Evolutionary conservation across 2,113 vertebrate species (phyloP).

Genomic region (Gymnocephalus cernua): DNA sequence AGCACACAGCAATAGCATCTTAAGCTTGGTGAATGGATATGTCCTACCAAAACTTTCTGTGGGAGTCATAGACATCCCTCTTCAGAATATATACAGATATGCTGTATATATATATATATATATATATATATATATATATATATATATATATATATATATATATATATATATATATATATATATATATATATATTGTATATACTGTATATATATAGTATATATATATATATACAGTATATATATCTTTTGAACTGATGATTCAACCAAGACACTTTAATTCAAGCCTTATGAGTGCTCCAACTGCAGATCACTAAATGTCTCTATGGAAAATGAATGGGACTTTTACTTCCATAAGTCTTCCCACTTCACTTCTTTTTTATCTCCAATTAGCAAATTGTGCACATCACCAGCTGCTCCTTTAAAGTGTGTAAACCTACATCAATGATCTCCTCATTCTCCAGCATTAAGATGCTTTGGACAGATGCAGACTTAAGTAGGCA

Average conservation of each 20-base stretch:
- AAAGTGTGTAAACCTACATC: background rate
- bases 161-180: background rate
- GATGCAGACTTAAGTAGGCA: conserved; percentile 18
- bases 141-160: no score
- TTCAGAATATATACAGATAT: background rate
- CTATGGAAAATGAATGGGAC: background rate
- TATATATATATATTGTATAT: background rate
- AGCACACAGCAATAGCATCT: background rate
- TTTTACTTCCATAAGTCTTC: background rate
- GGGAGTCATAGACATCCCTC: background rate
- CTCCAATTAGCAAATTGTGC: background rate
- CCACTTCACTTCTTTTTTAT: background rate
- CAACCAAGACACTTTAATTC: background rate
- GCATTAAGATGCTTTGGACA: conserved; percentile 43
- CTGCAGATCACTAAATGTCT: conserved; percentile 9
- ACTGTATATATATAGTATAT: no score
- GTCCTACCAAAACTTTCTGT: background rate
- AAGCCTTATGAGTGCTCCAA: background rate
- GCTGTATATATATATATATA: no score
- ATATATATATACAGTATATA: no score
- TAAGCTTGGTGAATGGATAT: background rate
- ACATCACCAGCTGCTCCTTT: conserved; percentile 1
- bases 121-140: no score
- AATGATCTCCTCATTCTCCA: conserved; percentile 12
- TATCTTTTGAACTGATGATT: conserved; percentile 22